phyloP scores from a whole-genome alignment of 2,113 vertebrate genomes.

The Mormyrus lacerda region DNA sequence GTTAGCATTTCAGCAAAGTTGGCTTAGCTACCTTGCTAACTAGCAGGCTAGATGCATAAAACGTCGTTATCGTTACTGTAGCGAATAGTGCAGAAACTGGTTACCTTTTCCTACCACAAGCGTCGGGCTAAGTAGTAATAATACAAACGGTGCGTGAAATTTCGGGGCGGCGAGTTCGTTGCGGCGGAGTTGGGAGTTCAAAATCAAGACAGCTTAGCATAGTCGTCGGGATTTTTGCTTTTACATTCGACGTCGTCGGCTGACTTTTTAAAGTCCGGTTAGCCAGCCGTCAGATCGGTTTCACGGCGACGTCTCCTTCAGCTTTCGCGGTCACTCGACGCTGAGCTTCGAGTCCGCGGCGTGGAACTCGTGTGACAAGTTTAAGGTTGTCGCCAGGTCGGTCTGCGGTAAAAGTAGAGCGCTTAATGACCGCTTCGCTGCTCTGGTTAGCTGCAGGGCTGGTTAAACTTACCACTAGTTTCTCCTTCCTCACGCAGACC shows the following conservation, averaged over 20 bases:
- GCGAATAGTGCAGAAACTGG: neutral
- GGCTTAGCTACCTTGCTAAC: conserved; percentile 4
- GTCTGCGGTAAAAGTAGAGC: neutral
- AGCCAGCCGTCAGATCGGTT: neutral
- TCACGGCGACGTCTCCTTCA: neutral
- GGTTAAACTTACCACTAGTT: neutral
- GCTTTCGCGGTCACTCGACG: neutral
- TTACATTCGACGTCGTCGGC: neutral
- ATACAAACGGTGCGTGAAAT: neutral
- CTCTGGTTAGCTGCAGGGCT: neutral
- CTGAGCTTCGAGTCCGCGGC: neutral
- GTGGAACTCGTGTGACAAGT: neutral
- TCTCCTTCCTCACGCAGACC: conserved; percentile 47
- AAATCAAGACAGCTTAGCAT: neutral
- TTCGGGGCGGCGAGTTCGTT: neutral
- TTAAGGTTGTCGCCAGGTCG: neutral
- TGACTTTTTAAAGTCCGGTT: neutral
- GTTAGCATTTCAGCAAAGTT: conserved; percentile 34
- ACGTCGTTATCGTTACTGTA: neutral
- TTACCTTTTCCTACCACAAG: neutral
- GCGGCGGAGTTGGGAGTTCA: neutral
- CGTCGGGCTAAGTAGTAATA: neutral
- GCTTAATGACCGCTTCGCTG: neutral
- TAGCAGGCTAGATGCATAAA: neutral
- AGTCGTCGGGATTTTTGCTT: neutral